A percentile compares a stretch with the other conserved stretches of the same genome.
phyloP scores from a whole-genome alignment of 2,113 vertebrate species.

The Solea solea region DNA sequence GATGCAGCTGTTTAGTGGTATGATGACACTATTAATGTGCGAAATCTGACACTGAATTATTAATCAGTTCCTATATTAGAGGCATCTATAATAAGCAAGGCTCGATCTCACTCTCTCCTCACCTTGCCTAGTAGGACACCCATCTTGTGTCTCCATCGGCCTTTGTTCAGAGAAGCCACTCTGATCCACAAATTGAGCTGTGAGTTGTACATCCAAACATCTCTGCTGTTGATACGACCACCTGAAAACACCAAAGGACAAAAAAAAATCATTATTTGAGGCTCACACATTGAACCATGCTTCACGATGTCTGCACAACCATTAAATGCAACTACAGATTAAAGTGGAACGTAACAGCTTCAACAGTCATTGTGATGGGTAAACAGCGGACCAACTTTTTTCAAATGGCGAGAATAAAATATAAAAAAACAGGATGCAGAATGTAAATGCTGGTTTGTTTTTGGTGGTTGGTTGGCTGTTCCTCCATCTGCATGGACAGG shows the following conservation, averaged over 20 bases:
- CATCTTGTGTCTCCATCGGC: constrained; percentile 99
- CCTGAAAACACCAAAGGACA: constrained; percentile 78
- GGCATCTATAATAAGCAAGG: not conserved
- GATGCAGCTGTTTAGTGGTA: not conserved
- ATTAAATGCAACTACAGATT: too few species aligned
- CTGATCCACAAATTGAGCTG: constrained; percentile 98
- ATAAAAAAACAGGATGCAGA: too few species aligned
- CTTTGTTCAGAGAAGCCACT: constrained; percentile 97
- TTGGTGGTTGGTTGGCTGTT: too few species aligned
- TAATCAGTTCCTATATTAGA: not conserved
- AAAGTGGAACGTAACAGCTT: too few species aligned
- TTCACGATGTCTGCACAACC: too few species aligned
- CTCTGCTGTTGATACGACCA: constrained; percentile 96
- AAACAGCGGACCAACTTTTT: too few species aligned
- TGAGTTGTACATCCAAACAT: constrained; percentile 99
- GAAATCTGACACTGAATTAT: constrained; percentile 8
- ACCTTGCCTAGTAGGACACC: constrained; percentile 97
- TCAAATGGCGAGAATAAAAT: too few species aligned
- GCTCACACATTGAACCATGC: not conserved
- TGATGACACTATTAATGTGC: not conserved
- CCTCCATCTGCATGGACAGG: too few species aligned
- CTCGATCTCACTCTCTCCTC: constrained; percentile 50
- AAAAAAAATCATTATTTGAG: not conserved
- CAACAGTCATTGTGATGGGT: too few species aligned
- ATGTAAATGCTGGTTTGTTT: too few species aligned